These are phyloP conservation scores for Sebastes alutus DNA, from an alignment of 2,797 vertebrate species.

Conservation along the genomic window DNA sequence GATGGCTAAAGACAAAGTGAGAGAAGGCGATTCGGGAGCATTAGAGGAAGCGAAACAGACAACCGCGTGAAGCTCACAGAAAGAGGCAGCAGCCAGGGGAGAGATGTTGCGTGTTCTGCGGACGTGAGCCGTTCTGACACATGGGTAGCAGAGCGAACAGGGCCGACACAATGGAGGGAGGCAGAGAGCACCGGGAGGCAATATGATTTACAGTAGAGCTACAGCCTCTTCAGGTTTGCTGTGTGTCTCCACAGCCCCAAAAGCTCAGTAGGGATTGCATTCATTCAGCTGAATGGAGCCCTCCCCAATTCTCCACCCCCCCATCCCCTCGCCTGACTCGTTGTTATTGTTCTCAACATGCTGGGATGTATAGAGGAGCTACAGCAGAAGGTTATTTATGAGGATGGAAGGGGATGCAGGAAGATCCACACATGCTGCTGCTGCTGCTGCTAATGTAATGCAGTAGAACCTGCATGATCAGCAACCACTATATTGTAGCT, in stretches of 20 bases:
- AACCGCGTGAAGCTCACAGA: slow-evolving; percentile 74
- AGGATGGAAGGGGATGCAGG: background rate
- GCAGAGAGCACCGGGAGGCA: slow-evolving; percentile 62
- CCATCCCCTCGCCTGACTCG: background rate
- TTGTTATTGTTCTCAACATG: slow-evolving; percentile 39
- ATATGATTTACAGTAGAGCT: slow-evolving; percentile 67
- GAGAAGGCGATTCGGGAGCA: slow-evolving; percentile 42
- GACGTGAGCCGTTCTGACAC: slow-evolving; percentile 75
- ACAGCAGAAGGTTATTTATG: slow-evolving; percentile 27
- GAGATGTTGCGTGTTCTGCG: slow-evolving; percentile 58
- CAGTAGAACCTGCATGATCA: background rate
- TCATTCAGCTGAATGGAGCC: slow-evolving; percentile 50
- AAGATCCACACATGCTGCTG: background rate
- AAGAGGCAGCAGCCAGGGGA: slow-evolving; percentile 79
- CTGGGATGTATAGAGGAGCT: slow-evolving; percentile 1
- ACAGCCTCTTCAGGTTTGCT: slow-evolving; percentile 61
- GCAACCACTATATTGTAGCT: background rate
- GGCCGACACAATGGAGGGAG: slow-evolving; percentile 63
- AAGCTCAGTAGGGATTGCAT: slow-evolving; percentile 51
- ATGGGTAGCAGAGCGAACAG: slow-evolving; percentile 67
- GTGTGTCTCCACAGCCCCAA: slow-evolving; percentile 43
- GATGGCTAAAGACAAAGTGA: slow-evolving; percentile 69
- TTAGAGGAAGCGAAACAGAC: slow-evolving; percentile 66
- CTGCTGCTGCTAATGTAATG: background rate
- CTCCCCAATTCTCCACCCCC: background rate